Conservation (phyloP, 2,888 invertebrate genomes). For the Sialis fuliginosa region DNA sequence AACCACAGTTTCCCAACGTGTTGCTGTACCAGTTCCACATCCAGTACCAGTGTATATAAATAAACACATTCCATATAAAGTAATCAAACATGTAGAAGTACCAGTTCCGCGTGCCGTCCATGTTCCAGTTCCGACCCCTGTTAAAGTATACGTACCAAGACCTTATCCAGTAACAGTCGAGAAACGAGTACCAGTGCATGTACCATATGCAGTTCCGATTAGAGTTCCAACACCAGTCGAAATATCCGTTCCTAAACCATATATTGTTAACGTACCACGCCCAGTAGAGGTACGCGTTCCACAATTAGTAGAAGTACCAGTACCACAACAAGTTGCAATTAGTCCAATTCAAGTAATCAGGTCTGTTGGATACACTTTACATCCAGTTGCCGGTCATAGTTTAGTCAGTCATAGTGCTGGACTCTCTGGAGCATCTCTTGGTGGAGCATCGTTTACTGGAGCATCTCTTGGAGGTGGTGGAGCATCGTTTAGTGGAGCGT, state of each 20-base stretch:
- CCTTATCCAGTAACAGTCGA: not conserved
- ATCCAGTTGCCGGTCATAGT: too few relatives aligned
- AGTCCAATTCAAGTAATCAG: too few relatives aligned
- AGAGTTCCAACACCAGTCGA: constrained; percentile 27
- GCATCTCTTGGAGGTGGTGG: too few relatives aligned
- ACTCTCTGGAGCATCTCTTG: too few relatives aligned
- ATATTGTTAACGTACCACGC: constrained; percentile 30
- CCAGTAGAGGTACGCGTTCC: constrained; percentile 25
- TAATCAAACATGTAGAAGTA: constrained; percentile 21
- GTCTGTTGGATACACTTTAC: too few relatives aligned
- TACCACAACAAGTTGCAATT: constrained; percentile 27
- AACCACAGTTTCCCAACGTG: constrained; percentile 17
- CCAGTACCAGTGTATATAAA: not conserved
- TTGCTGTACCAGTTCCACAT: constrained; percentile 29
- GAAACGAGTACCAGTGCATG: not conserved
- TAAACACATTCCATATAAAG: constrained; percentile 8
- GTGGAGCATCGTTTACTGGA: too few relatives aligned
- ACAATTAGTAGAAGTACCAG: constrained; percentile 24
- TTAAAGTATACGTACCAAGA: constrained; percentile 29
- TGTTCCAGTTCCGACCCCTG: constrained; percentile 11
- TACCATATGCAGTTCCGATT: constrained; percentile 23
- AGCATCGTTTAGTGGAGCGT: too few relatives aligned
- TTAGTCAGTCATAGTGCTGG: too few relatives aligned
- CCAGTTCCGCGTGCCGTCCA: constrained; percentile 22
- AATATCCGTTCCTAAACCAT: constrained; percentile 31